Percentiles rank a stretch among this genome's conserved stretches.
These are phyloP conservation scores for Oscheius onirici DNA, from an alignment of 2,888 invertebrate genomes.

Conservation along the genomic window DNA sequence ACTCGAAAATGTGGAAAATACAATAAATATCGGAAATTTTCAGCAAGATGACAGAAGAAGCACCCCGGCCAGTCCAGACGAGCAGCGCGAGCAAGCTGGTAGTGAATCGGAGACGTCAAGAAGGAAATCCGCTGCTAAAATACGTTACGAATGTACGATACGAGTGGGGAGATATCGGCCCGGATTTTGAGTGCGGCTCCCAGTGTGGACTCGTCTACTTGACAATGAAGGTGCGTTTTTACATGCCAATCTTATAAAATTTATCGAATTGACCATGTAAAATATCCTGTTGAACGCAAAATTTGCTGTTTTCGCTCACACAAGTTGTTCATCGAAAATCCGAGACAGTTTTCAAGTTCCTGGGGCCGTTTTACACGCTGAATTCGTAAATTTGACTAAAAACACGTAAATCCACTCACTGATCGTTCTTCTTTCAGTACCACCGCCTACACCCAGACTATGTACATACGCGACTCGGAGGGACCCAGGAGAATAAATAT, in stretches of 20 bases:
- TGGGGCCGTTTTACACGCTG: no score
- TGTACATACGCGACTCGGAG: conserved; percentile 63
- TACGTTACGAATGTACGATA: conserved; percentile 69
- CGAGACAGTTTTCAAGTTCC: no score
- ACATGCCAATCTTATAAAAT: no score
- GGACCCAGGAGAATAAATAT: conserved; percentile 52
- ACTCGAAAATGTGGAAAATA: no score
- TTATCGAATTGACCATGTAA: neutral
- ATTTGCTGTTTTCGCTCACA: neutral
- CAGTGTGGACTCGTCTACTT: conserved; percentile 66
- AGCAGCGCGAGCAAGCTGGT: conserved; percentile 38
- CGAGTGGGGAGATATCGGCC: conserved; percentile 62
- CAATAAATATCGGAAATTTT: neutral
- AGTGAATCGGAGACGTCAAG: conserved; percentile 66
- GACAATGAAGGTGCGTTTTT: conserved; percentile 51
- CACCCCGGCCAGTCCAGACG: neutral
- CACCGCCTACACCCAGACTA: conserved; percentile 69
- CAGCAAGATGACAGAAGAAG: neutral
- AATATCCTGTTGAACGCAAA: no score
- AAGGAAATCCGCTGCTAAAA: conserved; percentile 70
- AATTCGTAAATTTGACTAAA: no score
- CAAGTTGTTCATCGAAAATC: neutral
- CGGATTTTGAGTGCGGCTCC: conserved; percentile 67
- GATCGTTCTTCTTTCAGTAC: conserved; percentile 45
- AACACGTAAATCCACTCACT: neutral